Base-by-base conservation (phyloP, 2,113 vertebrate genomes). In the Cichladusa arquata region DNA sequence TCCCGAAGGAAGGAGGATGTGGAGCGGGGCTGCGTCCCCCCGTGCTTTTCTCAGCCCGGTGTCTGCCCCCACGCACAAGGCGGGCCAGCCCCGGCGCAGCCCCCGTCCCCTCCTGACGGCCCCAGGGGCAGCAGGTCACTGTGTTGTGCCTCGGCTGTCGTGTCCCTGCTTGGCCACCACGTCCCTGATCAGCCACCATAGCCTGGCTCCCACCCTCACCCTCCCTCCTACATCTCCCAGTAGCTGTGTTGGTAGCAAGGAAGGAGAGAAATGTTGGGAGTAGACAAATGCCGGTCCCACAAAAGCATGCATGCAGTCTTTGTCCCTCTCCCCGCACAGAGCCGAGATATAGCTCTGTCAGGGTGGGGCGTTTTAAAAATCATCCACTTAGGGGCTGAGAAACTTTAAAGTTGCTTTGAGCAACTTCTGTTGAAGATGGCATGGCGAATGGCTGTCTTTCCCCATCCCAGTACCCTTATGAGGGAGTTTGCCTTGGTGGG, bases 231-330 rank as follows among this genome's bases (percentile, higher is more conserved):
- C 15, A 4, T 66, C 33, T 88, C 86, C 91, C 91, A 66, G 92
- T 71, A 95, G 91, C 95, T 94, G 72, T 90, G 86, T 74, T 6
- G 10, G 91, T 93, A 90, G 88, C n/a, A 34, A 80, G 54, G 88
- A 86, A 76, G n/a, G 54, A 77, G 65, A 88, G 54, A 42, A 56
- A 31, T 33, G 6, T 29, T 0, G 8, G 36, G 53, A 61, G 29
- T 0, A 65, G 44, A 18, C 26, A 42, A 51, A 42, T 44, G 14
- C 10, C 29, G 1, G 3, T 23, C 19, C 66, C n/a, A 19, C 20
- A 18, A 62, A 65, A 24, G 45, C 0, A 5, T 42, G 36, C 2
- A 2, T 44, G 51, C 36, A 20, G 31, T 78, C 38, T 48, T 33
- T 56, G 22, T 64, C 19, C 19, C 5, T 57, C 14, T 53, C 23